These are phyloP conservation scores for Prosopocoilus inquinatus DNA, from an alignment of 2,888 invertebrate genomes.

Conservation along the genomic window DNA sequence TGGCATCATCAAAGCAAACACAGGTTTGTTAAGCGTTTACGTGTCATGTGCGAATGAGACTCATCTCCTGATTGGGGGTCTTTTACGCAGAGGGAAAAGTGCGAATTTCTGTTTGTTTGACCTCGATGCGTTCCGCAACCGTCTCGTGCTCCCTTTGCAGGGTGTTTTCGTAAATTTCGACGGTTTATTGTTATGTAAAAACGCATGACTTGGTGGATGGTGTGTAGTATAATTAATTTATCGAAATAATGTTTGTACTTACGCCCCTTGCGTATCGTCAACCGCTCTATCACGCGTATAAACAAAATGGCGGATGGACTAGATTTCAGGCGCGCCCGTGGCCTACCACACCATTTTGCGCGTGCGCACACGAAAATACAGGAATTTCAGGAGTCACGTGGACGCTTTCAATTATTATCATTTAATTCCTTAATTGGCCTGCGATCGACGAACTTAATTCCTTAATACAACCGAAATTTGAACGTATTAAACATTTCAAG, in stretches of 20 bases:
- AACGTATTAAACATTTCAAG: too few species aligned
- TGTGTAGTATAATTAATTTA: constrained; percentile 22
- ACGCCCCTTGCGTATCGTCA: constrained; percentile 51
- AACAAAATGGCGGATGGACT: constrained; percentile 48
- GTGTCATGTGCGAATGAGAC: too few species aligned
- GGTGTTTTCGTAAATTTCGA: neutral
- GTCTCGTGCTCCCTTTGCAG: neutral
- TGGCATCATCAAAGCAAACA: neutral
- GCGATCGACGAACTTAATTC: too few species aligned
- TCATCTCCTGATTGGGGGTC: too few species aligned
- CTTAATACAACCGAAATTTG: too few species aligned
- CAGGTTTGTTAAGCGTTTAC: too few species aligned
- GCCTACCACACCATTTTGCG: too few species aligned
- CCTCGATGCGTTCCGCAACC: neutral
- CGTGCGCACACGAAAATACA: too few species aligned
- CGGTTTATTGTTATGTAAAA: constrained; percentile 1
- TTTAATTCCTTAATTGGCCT: too few species aligned
- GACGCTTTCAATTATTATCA: too few species aligned
- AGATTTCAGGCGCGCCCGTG: constrained; percentile 44
- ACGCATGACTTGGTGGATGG: constrained; percentile 13
- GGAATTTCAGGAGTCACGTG: too few species aligned
- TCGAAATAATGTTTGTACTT: constrained; percentile 31
- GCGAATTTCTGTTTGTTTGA: neutral
- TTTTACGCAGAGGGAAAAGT: too few species aligned
- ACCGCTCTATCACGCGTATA: constrained; percentile 47